Evolutionary conservation across 2,113 vertebrate species (phyloP).

Genomic region (Perca fluviatilis): DNA sequence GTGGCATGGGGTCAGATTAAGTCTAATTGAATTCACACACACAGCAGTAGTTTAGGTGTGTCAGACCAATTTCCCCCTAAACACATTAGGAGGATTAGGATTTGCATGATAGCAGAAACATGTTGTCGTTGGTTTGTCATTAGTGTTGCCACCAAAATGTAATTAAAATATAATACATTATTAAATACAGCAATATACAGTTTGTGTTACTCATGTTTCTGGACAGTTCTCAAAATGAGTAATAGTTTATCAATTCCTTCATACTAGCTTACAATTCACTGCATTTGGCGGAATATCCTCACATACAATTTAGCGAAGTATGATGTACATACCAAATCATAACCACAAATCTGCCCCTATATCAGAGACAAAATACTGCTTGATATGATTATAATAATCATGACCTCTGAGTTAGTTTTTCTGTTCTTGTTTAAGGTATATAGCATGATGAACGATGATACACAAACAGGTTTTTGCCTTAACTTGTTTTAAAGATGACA

Average conservation of each 20-base stretch:
- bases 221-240: background rate
- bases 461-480: background rate
- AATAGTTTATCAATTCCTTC: background rate
- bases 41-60: conserved; percentile 78
- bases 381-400: conserved; percentile 9
- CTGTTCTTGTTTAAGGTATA: background rate
- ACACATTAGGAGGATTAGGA: conserved; percentile 70
- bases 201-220: background rate
- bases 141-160: conserved; percentile 11
- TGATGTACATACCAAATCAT: background rate
- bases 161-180: background rate
- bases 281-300: background rate
- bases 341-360: background rate
- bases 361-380: background rate
- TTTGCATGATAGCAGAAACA: conserved; percentile 55
- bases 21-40: conserved; percentile 80
- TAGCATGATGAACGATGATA: background rate
- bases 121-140: conserved; percentile 29
- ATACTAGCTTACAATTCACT: background rate
- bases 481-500: conserved; percentile 40
- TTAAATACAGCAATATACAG: background rate
- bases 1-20: conserved; percentile 81
- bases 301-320: background rate
- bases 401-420: background rate
- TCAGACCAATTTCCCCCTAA: conserved; percentile 61